Evolutionary conservation across 2,113 vertebrate species (phyloP).

Genomic region (Hystrix cristata): DNA sequence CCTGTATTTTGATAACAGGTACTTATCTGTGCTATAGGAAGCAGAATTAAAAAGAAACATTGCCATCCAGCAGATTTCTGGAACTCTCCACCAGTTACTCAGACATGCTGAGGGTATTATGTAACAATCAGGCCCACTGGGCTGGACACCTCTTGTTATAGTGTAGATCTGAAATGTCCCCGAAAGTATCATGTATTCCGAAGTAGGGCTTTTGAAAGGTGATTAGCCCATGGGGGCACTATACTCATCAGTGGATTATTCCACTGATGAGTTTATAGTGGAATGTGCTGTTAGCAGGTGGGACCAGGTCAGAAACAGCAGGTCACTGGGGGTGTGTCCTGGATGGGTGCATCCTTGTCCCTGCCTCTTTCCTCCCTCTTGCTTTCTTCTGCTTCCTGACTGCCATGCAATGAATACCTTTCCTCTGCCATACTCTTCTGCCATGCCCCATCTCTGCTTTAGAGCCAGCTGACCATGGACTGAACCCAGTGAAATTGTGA

Average conservation of each 20-base stretch:
- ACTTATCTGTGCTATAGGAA: conserved; percentile 33
- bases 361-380: background rate
- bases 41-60: conserved; percentile 35
- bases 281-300: background rate
- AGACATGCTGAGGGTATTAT: background rate
- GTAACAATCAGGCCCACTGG: background rate
- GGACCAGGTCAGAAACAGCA: background rate
- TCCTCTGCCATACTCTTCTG: background rate
- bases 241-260: background rate
- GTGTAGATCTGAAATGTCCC: background rate
- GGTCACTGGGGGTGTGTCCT: background rate
- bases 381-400: background rate
- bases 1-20: conserved; percentile 54
- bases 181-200: background rate
- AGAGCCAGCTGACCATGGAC: background rate
- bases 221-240: background rate
- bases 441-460: background rate
- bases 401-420: background rate
- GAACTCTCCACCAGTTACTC: conserved; percentile 6
- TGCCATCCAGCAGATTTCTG: background rate
- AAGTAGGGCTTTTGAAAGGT: background rate
- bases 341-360: background rate
- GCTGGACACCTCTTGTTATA: too few species aligned
- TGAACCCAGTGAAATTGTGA: background rate
- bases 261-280: background rate